These are phyloP conservation scores for Parapristionchus giblindavisi DNA, from an alignment of 2,888 invertebrate genomes.

Conservation along the genomic window DNA sequence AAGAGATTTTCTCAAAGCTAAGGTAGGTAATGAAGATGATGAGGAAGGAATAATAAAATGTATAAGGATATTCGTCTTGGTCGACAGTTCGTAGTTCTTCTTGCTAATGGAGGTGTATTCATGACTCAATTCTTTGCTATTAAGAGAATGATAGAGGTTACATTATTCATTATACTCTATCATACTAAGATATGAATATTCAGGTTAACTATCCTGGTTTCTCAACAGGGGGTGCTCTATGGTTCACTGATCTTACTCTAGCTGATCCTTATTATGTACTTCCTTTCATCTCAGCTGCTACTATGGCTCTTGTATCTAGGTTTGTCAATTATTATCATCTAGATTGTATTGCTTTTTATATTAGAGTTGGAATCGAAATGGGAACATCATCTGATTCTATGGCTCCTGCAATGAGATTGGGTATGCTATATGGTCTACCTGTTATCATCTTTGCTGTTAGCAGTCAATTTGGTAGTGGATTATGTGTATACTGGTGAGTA, in stretches of 20 bases:
- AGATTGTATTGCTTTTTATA: not conserved
- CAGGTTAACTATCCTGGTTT: conserved; percentile 85
- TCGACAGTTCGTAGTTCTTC: conserved; percentile 61
- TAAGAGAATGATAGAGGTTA: conserved; percentile 80
- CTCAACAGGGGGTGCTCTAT: conserved; percentile 85
- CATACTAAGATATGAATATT: not conserved
- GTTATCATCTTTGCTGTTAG: conserved; percentile 52
- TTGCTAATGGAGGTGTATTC: conserved; percentile 82
- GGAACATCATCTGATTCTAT: conserved; percentile 59
- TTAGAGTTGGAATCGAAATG: conserved; percentile 61
- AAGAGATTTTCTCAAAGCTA: conserved; percentile 56
- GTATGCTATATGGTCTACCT: conserved; percentile 64
- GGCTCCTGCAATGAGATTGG: conserved; percentile 58
- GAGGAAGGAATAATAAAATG: not conserved
- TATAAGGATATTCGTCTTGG: conserved; percentile 55
- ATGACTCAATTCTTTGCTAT: conserved; percentile 89
- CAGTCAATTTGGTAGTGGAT: conserved; percentile 25
- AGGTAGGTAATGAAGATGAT: conserved; percentile 38
- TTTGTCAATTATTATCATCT: too few species aligned
- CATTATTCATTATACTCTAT: not conserved
- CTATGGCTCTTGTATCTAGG: conserved; percentile 84
- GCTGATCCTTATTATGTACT: conserved; percentile 88
- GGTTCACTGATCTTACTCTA: conserved; percentile 91
- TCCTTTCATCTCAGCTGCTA: conserved; percentile 85
- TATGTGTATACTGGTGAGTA: conserved; percentile 31